Conservation (phyloP, 2,113 vertebrate species). For the Saguinus imperator region DNA sequence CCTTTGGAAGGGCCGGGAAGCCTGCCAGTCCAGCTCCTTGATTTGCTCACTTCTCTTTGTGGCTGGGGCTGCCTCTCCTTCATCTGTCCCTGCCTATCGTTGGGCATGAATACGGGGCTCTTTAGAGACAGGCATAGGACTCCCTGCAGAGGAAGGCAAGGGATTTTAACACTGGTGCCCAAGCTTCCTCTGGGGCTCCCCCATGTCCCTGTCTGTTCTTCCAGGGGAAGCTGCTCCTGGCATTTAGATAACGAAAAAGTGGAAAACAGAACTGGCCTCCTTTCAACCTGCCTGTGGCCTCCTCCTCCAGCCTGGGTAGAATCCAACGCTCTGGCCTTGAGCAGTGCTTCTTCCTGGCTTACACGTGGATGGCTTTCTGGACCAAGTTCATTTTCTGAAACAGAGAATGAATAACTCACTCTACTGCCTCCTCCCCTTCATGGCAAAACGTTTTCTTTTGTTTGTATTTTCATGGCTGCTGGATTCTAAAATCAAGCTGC, state of each 20-base stretch:
- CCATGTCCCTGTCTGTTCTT: too few relatives aligned
- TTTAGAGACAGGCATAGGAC: neutral
- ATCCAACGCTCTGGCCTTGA: neutral
- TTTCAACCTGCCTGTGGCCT: neutral
- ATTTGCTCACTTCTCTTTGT: neutral
- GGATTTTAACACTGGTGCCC: neutral
- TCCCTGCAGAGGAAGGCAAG: neutral
- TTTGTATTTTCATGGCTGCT: neutral
- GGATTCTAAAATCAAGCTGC: conserved; percentile 11
- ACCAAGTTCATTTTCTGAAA: neutral
- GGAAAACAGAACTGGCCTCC: neutral
- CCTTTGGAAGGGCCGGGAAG: neutral
- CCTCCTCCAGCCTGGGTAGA: neutral
- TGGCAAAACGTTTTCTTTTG: neutral
- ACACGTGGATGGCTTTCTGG: neutral
- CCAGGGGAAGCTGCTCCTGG: neutral
- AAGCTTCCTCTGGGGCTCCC: neutral
- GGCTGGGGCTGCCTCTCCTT: neutral
- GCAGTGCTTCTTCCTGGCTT: neutral
- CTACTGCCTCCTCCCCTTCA: neutral
- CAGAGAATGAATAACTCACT: neutral
- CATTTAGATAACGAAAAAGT: neutral
- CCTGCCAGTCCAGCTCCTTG: neutral
- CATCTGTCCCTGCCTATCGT: neutral
- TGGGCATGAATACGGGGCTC: neutral